Conservation (phyloP, 2,888 invertebrate genomes). For the Andrena minutula region DNA sequence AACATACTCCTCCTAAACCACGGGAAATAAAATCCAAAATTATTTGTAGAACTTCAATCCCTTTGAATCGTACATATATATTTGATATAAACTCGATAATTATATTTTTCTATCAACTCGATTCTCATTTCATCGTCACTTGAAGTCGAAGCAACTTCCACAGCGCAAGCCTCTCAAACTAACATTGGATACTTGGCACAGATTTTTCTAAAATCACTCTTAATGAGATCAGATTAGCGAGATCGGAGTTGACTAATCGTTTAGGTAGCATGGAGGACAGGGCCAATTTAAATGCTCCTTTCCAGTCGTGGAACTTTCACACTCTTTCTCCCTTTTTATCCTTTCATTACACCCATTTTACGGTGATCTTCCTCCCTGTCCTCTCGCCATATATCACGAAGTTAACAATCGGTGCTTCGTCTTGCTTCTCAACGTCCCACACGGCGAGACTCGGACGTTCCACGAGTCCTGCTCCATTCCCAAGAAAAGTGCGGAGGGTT, state of each 20-base stretch:
- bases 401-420: conserved; percentile 66
- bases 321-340: background rate
- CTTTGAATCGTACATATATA: too few relatives aligned
- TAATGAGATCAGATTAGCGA: background rate
- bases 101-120: too few relatives aligned
- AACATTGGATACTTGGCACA: too few relatives aligned
- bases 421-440: conserved; percentile 46
- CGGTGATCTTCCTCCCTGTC: background rate
- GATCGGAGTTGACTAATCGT: background rate
- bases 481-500: conserved; percentile 48
- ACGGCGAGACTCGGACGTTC: conserved; percentile 48
- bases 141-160: too few relatives aligned
- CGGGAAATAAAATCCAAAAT: too few relatives aligned
- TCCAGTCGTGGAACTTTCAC: background rate
- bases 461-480: conserved; percentile 48
- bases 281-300: background rate
- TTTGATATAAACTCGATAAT: too few relatives aligned
- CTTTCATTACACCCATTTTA: conserved; percentile 9
- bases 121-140: too few relatives aligned
- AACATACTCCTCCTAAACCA: background rate
- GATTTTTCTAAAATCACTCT: too few relatives aligned
- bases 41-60: too few relatives aligned
- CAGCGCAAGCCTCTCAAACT: too few relatives aligned
- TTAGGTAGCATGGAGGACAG: background rate
- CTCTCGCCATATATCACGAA: conserved; percentile 50